A percentile compares a stretch with the other conserved stretches of the same genome.
phyloP scores from a whole-genome alignment of 1,140 invertebrate genomes.

The Agrypnia vestita region DNA sequence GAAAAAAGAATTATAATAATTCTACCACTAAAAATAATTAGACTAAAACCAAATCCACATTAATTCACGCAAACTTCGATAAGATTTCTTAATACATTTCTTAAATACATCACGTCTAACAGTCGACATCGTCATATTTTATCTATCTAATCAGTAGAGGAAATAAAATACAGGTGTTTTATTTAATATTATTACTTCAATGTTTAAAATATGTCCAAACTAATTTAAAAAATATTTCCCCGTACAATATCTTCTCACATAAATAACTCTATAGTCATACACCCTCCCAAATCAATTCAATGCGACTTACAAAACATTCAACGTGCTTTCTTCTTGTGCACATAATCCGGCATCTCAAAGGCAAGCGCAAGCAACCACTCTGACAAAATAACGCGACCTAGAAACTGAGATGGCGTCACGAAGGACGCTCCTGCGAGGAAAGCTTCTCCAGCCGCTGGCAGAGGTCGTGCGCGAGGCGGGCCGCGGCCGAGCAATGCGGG shows the following conservation, averaged over 20 bases:
- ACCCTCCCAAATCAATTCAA: not conserved
- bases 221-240: not conserved
- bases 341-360: no score
- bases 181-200: conserved; percentile 2
- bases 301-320: conserved; percentile 1
- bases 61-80: no score
- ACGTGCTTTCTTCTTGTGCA: no score
- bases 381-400: conserved; percentile 24
- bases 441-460: conserved; percentile 58
- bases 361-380: not conserved
- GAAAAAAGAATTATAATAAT: no score
- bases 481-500: conserved; percentile 50
- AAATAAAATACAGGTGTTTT: not conserved
- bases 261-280: no score
- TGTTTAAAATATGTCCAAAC: not conserved
- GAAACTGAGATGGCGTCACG: conserved; percentile 60
- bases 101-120: no score
- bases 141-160: no score
- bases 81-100: no score
- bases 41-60: no score
- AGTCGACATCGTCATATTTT: no score
- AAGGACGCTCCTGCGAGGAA: conserved; percentile 53
- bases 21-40: no score
- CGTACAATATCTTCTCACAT: no score
- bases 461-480: conserved; percentile 50